A percentile compares a stretch with the other conserved stretches of the same genome.
Conservation (phyloP, 2,797 vertebrate species). For the Sebastes nivosus region DNA sequence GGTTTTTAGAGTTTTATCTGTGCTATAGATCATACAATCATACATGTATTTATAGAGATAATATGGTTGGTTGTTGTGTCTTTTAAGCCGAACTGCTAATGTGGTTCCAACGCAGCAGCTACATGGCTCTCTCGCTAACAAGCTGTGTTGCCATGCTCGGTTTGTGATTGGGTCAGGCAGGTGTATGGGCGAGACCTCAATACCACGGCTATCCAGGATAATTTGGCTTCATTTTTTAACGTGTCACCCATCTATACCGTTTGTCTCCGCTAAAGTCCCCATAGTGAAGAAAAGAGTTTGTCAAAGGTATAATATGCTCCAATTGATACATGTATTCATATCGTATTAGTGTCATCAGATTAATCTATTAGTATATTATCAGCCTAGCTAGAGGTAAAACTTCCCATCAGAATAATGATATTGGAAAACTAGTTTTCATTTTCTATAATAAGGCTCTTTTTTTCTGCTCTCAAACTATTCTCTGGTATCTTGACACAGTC, state of each 20-base stretch:
- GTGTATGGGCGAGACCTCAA: too few relatives aligned
- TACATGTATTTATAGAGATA: too few relatives aligned
- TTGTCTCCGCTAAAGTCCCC: not conserved
- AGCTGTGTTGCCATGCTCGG: too few relatives aligned
- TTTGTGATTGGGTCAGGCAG: too few relatives aligned
- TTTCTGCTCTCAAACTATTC: not conserved
- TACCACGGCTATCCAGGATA: too few relatives aligned
- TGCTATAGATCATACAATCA: too few relatives aligned
- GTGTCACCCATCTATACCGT: too few relatives aligned
- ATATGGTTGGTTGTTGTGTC: not conserved
- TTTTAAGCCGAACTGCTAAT: too few relatives aligned
- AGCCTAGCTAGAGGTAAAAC: not conserved
- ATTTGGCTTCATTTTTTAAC: too few relatives aligned
- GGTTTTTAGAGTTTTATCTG: not conserved
- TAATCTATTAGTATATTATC: not conserved
- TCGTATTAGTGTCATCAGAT: not conserved
- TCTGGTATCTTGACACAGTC: conserved; percentile 21
- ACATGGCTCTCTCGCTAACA: too few relatives aligned
- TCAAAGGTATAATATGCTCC: not conserved
- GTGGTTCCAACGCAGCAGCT: too few relatives aligned
- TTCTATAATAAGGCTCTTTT: not conserved
- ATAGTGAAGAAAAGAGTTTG: not conserved
- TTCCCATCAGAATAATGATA: not conserved
- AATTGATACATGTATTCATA: not conserved
- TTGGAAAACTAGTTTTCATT: not conserved